phyloP scores from a whole-genome alignment of 1,140 invertebrate species.

The Heliconius melpomene region DNA sequence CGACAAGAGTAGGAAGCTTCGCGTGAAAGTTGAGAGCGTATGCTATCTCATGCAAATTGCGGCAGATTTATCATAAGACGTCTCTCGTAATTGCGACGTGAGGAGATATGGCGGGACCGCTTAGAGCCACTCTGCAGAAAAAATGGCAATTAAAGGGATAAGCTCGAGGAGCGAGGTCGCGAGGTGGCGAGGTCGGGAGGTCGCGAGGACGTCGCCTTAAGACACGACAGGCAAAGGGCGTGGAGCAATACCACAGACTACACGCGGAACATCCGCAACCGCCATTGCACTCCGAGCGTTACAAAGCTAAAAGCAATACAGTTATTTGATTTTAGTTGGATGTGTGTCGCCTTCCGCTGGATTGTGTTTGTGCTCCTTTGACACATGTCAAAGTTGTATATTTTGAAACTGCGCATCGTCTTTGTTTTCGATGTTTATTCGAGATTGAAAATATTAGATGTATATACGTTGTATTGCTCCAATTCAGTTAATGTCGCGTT shows the following conservation, averaged over 20 bases:
- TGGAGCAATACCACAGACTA: constrained; percentile 78
- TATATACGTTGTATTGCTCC: not conserved
- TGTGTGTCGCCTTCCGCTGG: constrained; percentile 71
- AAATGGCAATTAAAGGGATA: constrained; percentile 80
- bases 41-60: constrained; percentile 81
- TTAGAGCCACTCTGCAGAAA: constrained; percentile 76
- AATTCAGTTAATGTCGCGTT: not conserved
- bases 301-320: constrained; percentile 80
- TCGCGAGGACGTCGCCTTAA: constrained; percentile 46
- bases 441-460: constrained; percentile 46
- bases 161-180: constrained; percentile 69
- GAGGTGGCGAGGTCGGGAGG: constrained; percentile 53
- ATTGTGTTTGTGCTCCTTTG: constrained; percentile 79
- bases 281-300: constrained; percentile 79
- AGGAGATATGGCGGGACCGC: constrained; percentile 74
- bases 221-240: constrained; percentile 78
- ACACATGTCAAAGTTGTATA: constrained; percentile 79
- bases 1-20: constrained; percentile 76
- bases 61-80: constrained; percentile 81
- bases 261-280: constrained; percentile 71
- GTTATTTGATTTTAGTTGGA: constrained; percentile 80
- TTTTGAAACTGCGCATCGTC: constrained; percentile 72
- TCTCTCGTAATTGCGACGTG: constrained; percentile 79
- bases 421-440: constrained; percentile 71
- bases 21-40: constrained; percentile 79